Conservation (phyloP, 2,113 vertebrate genomes). For the Delphinus delphis region DNA sequence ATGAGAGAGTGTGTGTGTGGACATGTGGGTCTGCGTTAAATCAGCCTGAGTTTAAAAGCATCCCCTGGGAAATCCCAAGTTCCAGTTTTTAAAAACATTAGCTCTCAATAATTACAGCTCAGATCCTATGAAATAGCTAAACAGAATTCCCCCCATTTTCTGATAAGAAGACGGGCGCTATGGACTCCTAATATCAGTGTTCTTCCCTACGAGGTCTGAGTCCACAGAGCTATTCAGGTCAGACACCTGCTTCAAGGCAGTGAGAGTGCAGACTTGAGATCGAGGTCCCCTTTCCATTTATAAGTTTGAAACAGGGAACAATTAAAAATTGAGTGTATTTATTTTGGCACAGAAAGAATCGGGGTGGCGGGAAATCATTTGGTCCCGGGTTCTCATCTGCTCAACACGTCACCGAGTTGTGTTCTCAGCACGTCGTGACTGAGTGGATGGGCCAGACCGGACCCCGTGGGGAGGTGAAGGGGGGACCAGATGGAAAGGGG, state of each 20-base stretch:
- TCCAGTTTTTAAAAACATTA: not conserved
- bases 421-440: not conserved
- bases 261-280: not conserved
- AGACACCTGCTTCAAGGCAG: not conserved
- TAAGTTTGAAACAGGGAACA: not conserved
- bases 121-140: not conserved
- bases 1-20: not conserved
- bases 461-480: rapidly evolving
- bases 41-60: not conserved
- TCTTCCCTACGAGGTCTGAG: not conserved
- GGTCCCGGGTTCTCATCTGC: not conserved
- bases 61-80: not conserved
- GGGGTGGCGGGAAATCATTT: not conserved
- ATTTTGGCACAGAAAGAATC: not conserved
- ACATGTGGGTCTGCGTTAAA: not conserved
- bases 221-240: rapidly evolving
- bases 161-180: not conserved
- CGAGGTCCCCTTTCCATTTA: not conserved
- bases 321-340: not conserved
- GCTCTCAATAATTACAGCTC: not conserved
- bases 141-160: not conserved
- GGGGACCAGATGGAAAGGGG: no score
- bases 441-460: rapidly evolving
- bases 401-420: rapidly evolving
- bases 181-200: rapidly evolving